These are phyloP conservation scores for Acipenser transmontanus DNA, from an alignment of 2,797 vertebrate species.

Conservation along the genomic window DNA sequence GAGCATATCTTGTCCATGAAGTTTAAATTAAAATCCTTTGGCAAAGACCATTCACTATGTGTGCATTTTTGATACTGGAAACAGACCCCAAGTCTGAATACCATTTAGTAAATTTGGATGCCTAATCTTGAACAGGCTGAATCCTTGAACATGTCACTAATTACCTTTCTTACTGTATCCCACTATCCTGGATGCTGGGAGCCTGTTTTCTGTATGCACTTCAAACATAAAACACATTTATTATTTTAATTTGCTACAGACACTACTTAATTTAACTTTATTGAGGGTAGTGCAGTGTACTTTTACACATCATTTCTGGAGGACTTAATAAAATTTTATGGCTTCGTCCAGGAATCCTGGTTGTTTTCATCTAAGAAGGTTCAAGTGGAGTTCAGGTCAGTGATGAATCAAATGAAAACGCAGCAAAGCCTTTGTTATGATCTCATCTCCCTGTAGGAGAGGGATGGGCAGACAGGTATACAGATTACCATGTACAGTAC, in stretches of 20 bases:
- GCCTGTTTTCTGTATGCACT: conserved; percentile 63
- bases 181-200: conserved; percentile 54
- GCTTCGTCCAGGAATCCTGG: conserved; percentile 63
- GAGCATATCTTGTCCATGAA: neutral
- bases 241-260: conserved; percentile 72
- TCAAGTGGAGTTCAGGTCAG: conserved; percentile 71
- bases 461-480: no score
- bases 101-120: neutral
- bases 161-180: conserved; percentile 58
- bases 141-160: conserved; percentile 63
- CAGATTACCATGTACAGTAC: no score
- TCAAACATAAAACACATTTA: conserved; percentile 68
- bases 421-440: conserved; percentile 59
- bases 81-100: neutral
- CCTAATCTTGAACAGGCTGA: conserved; percentile 61
- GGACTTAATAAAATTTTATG: conserved; percentile 77
- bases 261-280: conserved; percentile 74
- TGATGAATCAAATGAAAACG: conserved; percentile 65
- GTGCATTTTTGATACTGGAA: neutral
- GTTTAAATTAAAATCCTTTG: conserved; percentile 17
- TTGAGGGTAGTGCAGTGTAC: conserved; percentile 64
- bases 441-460: conserved; percentile 44
- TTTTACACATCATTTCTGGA: conserved; percentile 76
- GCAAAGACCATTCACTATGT: conserved; percentile 9
- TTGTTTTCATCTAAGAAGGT: conserved; percentile 73